A percentile compares a stretch with the other conserved stretches of the same genome.
These are phyloP conservation scores for Drosophila prostipennis DNA, from an alignment of 2,888 invertebrate species.

Conservation along the genomic window DNA sequence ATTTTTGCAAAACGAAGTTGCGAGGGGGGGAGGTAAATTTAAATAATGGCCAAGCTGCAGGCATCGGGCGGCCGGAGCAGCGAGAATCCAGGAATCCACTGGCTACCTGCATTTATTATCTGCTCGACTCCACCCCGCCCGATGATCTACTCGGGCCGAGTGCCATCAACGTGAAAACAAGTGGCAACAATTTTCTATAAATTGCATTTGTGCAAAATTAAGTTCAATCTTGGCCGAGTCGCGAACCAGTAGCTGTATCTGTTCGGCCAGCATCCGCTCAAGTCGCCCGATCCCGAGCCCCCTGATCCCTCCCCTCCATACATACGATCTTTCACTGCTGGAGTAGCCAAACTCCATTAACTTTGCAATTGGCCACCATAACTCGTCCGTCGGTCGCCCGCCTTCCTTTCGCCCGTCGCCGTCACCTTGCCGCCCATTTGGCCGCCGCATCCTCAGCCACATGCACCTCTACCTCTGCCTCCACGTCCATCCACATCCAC, in stretches of 20 bases:
- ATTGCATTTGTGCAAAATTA: constrained; percentile 81
- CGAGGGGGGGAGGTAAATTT: constrained; percentile 62
- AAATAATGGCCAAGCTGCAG: constrained; percentile 74
- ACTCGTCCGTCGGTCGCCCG: constrained; percentile 57
- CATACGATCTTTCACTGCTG: constrained; percentile 57
- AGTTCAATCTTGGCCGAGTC: constrained; percentile 73
- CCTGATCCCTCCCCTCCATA: not conserved
- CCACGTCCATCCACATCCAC: not conserved
- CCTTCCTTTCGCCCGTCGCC: constrained; percentile 10
- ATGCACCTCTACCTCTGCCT: constrained; percentile 20
- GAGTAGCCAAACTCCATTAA: constrained; percentile 82
- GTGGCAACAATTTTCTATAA: constrained; percentile 81
- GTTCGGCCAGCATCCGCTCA: constrained; percentile 56
- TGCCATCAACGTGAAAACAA: constrained; percentile 77
- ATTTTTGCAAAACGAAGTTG: constrained; percentile 53
- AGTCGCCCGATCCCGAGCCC: constrained; percentile 13
- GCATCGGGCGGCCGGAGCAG: constrained; percentile 30
- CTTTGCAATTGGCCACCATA: constrained; percentile 81
- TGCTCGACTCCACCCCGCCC: constrained; percentile 3
- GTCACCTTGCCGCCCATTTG: constrained; percentile 45
- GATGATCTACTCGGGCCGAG: constrained; percentile 46
- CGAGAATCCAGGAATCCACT: constrained; percentile 20
- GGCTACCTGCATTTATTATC: constrained; percentile 75
- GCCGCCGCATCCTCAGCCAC: constrained; percentile 38
- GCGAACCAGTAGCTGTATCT: constrained; percentile 44